Evolutionary conservation across 2,113 vertebrate genomes (phyloP), one percentile per base, ranked within the genome.

Genomic region (Sylvietta virens): DNA sequence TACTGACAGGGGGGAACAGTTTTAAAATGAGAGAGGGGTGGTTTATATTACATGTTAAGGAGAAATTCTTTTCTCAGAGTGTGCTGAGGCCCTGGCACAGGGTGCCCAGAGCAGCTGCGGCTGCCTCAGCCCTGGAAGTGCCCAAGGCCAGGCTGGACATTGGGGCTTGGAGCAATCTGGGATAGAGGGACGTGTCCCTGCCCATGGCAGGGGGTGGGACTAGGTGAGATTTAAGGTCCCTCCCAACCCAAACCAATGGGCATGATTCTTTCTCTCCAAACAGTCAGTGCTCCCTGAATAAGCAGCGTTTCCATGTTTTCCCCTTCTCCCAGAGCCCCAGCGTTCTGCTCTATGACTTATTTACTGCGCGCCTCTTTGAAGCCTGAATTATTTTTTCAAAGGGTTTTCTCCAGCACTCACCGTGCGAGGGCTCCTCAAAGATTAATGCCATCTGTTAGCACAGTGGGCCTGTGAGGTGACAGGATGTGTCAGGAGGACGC

Each of bases 151-250:
- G 53, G 4, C 0, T 74, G 69, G 39, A 60, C 0, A 16, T 51
- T 33, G 0, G 53, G 28, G 13, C 28, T 35, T 67, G 39, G n/a
- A 82, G 61, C n/a, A 67, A 0, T 0, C n/a, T 89, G 30, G 11
- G 39, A 17, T 0, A 21, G 17, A 40, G 47, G 47, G 0, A 76
- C 16, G 3, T 74, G 70, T 74, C 45, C 13, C 28, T 47, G 39
- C 9, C 22, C 23, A 26, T 4, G 2, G n/a, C 13, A 60, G 14
- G 16, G 13, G 4, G 5, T 40, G 1, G 30, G 0, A 31, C 11
- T 19, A n/a, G 14, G 2, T 47, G 24, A 2, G 3, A 15, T 61
- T 53, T 54, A 23, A 76, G 21, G 11, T 35, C 40, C 30, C 24
- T 40, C 35, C 30, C 47, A 47, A 35, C 10, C 9, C 30, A 67